A percentile compares a stretch with the other conserved stretches of the same genome.
Evolutionary conservation across 2,113 vertebrate species (phyloP).

Genomic region (Elgaria multicarinata): DNA sequence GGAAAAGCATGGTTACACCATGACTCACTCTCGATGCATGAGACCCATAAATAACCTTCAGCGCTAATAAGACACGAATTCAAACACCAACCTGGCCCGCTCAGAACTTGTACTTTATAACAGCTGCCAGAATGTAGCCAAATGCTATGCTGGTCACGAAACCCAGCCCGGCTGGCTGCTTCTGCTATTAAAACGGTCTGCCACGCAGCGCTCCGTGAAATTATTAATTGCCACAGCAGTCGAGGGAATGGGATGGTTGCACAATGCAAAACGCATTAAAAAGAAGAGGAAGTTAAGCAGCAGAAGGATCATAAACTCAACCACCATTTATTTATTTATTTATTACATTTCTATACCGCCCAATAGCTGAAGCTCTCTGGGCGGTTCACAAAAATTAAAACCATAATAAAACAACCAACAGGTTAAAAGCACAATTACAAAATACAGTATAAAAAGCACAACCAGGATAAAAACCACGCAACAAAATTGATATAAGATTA

Average conservation of each 20-base stretch:
- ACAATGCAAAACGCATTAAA: background rate
- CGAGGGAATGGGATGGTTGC: background rate
- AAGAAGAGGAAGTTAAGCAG: constrained; percentile 26
- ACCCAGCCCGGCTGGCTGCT: background rate
- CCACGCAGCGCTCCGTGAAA: background rate
- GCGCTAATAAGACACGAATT: background rate
- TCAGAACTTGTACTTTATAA: constrained; percentile 4
- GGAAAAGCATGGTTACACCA: background rate
- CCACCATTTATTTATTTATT: background rate
- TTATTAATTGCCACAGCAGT: background rate
- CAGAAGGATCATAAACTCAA: background rate
- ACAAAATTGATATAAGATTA: too few relatives aligned
- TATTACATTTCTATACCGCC: too few relatives aligned
- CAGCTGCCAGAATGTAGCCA: background rate
- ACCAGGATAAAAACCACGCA: too few relatives aligned
- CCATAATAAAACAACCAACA: too few relatives aligned
- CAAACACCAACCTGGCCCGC: background rate
- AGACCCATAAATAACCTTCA: constrained; percentile 17
- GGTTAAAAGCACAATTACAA: too few relatives aligned
- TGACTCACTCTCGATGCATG: background rate
- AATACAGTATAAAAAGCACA: too few relatives aligned
- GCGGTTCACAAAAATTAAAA: too few relatives aligned
- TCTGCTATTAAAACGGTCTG: background rate
- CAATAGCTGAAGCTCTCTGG: too few relatives aligned
- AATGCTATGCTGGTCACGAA: constrained; percentile 19